phyloP scores from a whole-genome alignment of 1,140 invertebrate genomes.

The Orchesella cincta region DNA sequence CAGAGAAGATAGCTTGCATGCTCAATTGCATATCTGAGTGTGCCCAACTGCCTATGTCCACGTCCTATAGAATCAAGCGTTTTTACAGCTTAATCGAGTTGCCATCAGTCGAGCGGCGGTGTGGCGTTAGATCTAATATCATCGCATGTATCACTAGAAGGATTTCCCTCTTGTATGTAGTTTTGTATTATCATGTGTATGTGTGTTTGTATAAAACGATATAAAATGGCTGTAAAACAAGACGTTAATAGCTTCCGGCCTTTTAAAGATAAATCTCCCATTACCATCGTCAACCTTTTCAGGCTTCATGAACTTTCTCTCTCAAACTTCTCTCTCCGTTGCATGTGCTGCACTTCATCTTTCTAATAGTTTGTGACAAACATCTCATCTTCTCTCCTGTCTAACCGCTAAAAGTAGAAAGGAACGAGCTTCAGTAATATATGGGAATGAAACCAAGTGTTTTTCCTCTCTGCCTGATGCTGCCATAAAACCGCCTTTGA shows the following conservation, averaged over 20 bases:
- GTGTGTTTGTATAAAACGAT: background rate
- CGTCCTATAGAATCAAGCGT: background rate
- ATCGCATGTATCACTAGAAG: background rate
- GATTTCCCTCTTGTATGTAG: too few species aligned
- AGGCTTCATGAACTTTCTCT: slow-evolving; percentile 5
- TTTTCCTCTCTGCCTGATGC: background rate
- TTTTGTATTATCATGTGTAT: background rate
- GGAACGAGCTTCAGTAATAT: background rate
- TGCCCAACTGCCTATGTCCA: background rate
- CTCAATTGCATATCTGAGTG: too few species aligned
- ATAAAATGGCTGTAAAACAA: slow-evolving; percentile 19
- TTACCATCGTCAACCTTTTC: slow-evolving; percentile 9
- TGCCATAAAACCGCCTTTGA: background rate
- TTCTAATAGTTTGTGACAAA: background rate
- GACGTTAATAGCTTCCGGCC: slow-evolving; percentile 13
- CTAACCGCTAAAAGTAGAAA: background rate
- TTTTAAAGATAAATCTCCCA: slow-evolving; percentile 6
- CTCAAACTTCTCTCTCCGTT: background rate
- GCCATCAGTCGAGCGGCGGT: background rate
- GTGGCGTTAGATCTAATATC: background rate
- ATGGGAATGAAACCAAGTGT: background rate
- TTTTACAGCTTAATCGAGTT: background rate
- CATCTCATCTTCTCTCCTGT: background rate
- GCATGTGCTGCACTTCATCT: too few species aligned
- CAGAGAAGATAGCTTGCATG: too few species aligned